Conservation (phyloP, 1,140 invertebrate genomes). For the Yoshiicerus persimilis region DNA sequence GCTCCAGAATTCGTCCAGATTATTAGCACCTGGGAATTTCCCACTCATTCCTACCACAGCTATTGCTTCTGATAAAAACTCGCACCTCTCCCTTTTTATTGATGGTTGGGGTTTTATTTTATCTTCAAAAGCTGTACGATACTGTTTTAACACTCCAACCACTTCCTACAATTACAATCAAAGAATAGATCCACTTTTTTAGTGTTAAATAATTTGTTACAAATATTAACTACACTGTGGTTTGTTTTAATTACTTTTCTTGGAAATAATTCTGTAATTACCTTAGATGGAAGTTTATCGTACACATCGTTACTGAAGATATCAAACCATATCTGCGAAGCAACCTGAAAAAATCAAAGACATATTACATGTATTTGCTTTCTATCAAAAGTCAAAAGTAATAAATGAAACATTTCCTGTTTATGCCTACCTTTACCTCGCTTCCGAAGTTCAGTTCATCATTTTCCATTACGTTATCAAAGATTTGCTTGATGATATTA, state of each 20-base stretch:
- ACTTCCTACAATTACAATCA: neutral
- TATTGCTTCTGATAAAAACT: neutral
- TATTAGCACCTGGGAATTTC: slow-evolving; percentile 25
- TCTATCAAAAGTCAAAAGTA: too few species aligned
- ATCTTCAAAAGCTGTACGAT: neutral
- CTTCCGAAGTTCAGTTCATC: neutral
- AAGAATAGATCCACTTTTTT: neutral
- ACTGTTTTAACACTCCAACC: neutral
- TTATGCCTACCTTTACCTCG: neutral
- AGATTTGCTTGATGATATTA: neutral
- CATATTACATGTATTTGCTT: too few species aligned
- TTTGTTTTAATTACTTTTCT: neutral
- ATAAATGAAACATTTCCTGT: neutral
- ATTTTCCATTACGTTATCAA: neutral
- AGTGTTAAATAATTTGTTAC: neutral
- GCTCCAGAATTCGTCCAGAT: slow-evolving; percentile 27
- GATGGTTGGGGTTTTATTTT: neutral
- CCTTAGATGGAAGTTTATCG: neutral
- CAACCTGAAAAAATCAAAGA: neutral
- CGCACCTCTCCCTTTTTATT: neutral
- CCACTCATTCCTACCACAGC: slow-evolving; percentile 33
- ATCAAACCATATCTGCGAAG: neutral
- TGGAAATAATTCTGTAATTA: neutral
- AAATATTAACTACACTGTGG: too few species aligned
- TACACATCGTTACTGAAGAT: neutral